Evolutionary conservation across 2,113 vertebrate species (phyloP), one percentile per base, ranked within the genome.

Genomic region (Engystomops pustulosus): DNA sequence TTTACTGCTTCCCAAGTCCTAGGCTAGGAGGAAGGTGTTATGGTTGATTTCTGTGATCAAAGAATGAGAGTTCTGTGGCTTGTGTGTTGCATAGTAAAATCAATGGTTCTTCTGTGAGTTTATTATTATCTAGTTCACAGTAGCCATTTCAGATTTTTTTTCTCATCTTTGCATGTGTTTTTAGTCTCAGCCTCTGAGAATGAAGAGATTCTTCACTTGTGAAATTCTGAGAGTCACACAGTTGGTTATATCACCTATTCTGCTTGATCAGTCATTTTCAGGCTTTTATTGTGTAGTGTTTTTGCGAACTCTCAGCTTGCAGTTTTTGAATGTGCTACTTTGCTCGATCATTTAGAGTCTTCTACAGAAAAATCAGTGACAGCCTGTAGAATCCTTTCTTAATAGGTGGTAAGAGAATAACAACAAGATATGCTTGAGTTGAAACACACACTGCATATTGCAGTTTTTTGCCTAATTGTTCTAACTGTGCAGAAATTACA

Each of bases 11-110:
- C 68, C 67, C 14, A 36, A 72, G 51, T 82, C 68, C 23, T 72
- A 60, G 80, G 49, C 34, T 72, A 82, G 51, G 45, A 81, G 80
- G 34, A 82, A 60, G 80, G 80, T 71, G 79, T 81, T 81, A 72
- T 70, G 65, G 68, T 82, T 72, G 68, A 82, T 82, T 72, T 82
- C 17, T 45, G 6, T 81, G 80, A 81, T 71, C 80, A 81, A 81
- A 81, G 80, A 27, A 55, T n/a, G 36, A 62, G n/a, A 44, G 65
- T 49, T 81, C 47, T 70, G 18, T 34, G 12, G 79, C 65, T 53
- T 53, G 79, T 55, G 11, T 70, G 80, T 72, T 81, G 41, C 60
- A 34, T 38, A 34, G 45, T 70, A 18, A 69, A 81, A 70, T 81
- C 62, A 69, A 68, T 70, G 45, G 20, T 38, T 81, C 60, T 45